Evolutionary conservation across 2,797 vertebrate species (phyloP), one percentile per base, ranked within the genome.

Genomic region (Brotogeris chrysoptera): DNA sequence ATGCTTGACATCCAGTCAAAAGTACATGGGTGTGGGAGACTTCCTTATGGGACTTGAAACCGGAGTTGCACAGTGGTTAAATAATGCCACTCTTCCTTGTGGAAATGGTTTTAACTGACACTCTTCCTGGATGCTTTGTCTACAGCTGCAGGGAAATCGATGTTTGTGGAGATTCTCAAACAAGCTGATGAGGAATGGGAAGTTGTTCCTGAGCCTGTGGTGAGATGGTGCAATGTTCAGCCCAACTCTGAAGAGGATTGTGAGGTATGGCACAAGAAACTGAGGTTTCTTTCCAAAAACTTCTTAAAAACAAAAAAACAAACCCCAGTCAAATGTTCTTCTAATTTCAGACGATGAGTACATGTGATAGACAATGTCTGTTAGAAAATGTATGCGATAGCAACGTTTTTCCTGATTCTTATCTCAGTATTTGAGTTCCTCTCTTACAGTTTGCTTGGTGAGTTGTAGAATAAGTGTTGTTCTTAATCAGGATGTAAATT

Each of bases 221-320:
- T 98, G 88, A 98, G 98, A 32, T 99, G 99, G 99, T 99, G 99
- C 98, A 99, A 99, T 47, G 98, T 99, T 32, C 98, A 99, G 60
- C 90, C 90, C 25, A 73, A 24, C 43, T 50, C 77, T 2, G 82
- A 97, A 52, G 94, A 96, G 10, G 98, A 99, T 6, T 98, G 97
- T 82, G 98, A 99, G 99, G 99, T 99, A 98, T 5, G 69, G 41
- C 63, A 36, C 84, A 60, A 39, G 85, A 57, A 30, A 30, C 1
- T 3, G 16, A 36, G 5, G 15, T 21, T 39, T 39, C 18, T 41
- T 41, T 41, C 18, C 18, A 69, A 80, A 49, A 13, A 36, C 0
- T 57, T 57, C 10, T 10, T 57, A 55, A 57, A 69, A 80, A 44
- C 8, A n/a, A 1, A 0, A 19, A 6, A 10, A 8, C 25, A 11